Percentiles rank a stretch among this genome's conserved stretches.
These are phyloP conservation scores for Anastrepha obliqua DNA, from an alignment of 1,140 invertebrate species.

Conservation along the genomic window DNA sequence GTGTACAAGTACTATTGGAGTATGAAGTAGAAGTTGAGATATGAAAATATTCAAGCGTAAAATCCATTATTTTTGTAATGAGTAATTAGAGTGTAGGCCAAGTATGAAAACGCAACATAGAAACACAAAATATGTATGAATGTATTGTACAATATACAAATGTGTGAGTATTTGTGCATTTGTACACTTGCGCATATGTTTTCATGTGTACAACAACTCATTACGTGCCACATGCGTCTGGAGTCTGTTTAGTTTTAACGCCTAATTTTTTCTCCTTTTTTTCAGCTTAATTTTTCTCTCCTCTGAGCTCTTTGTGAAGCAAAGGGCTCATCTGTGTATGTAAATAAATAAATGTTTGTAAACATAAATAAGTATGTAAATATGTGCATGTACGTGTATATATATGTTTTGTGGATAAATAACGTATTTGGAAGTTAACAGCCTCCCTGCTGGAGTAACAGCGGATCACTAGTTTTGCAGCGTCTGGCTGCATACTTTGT, in stretches of 20 bases:
- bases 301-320: not conserved
- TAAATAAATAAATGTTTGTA: not conserved
- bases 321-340: not conserved
- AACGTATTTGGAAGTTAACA: not conserved
- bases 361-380: not conserved
- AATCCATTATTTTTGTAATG: too few species aligned
- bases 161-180: not conserved
- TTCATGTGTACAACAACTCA: not conserved
- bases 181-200: not conserved
- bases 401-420: not conserved
- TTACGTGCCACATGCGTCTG: slow-evolving; percentile 2
- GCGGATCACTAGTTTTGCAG: not conserved
- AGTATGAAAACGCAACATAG: too few species aligned
- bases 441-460: slow-evolving; percentile 11
- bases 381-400: not conserved
- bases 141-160: too few species aligned
- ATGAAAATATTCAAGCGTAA: too few species aligned
- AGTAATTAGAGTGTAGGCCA: too few species aligned
- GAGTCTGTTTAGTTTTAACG: not conserved
- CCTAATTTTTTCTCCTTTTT: not conserved
- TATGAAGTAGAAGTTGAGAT: too few species aligned
- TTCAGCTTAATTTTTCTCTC: not conserved
- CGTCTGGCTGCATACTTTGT: not conserved
- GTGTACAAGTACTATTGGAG: too few species aligned
- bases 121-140: too few species aligned